Evolutionary conservation across 2,113 vertebrate species (phyloP).

Genomic region (Collichthys lucidus): DNA sequence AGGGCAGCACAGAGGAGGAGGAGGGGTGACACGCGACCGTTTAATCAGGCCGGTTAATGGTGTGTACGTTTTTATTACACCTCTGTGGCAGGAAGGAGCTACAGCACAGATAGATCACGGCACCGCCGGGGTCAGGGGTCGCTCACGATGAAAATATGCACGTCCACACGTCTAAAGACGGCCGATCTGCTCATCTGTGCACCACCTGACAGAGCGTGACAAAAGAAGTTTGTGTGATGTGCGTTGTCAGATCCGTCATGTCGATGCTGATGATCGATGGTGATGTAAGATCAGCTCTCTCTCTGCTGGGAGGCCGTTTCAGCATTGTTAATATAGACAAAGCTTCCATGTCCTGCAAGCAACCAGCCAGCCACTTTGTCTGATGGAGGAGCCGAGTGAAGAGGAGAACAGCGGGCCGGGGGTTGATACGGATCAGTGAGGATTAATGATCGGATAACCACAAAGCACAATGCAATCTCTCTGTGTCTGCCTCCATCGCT

Average conservation of each 20-base stretch:
- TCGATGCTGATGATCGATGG: slow-evolving; percentile 55
- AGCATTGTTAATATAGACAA: slow-evolving; percentile 72
- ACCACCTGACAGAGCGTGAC: background rate
- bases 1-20: slow-evolving; percentile 31
- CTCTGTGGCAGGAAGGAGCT: slow-evolving; percentile 40
- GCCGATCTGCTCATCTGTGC: background rate
- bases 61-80: slow-evolving; percentile 62
- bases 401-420: slow-evolving; percentile 54
- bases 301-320: slow-evolving; percentile 25
- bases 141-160: slow-evolving; percentile 11
- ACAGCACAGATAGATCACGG: background rate
- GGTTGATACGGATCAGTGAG: slow-evolving; percentile 75
- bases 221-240: slow-evolving; percentile 27
- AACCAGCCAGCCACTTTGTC: slow-evolving; percentile 66
- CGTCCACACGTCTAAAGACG: background rate
- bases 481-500: slow-evolving; percentile 42
- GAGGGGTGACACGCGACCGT: slow-evolving; percentile 47
- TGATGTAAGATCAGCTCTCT: slow-evolving; percentile 59
- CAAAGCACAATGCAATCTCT: slow-evolving; percentile 70
- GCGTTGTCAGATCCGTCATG: slow-evolving; percentile 39
- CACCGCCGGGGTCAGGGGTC: slow-evolving; percentile 9
- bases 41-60: slow-evolving; percentile 74
- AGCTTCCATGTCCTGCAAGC: slow-evolving; percentile 61
- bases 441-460: slow-evolving; percentile 79
- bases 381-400: slow-evolving; percentile 62